Conservation (phyloP, 2,888 invertebrate genomes). For the Leucania comma region DNA sequence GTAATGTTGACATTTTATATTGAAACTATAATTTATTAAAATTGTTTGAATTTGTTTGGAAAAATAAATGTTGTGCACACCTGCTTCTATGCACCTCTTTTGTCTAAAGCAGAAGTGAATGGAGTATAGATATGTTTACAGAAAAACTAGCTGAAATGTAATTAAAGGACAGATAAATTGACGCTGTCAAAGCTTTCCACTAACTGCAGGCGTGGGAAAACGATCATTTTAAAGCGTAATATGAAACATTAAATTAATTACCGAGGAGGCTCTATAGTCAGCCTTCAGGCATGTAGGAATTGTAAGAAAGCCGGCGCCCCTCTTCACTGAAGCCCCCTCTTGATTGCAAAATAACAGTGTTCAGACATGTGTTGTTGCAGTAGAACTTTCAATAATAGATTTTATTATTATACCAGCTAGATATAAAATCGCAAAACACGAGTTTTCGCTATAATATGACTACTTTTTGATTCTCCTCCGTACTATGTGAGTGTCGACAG, state of each 20-base stretch:
- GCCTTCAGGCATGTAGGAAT: conserved; percentile 1
- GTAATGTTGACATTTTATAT: too few species aligned
- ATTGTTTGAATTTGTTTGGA: too few species aligned
- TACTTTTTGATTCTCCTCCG: neutral
- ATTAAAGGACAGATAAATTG: neutral
- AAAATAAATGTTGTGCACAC: too few species aligned
- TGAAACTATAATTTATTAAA: too few species aligned
- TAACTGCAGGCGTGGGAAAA: neutral
- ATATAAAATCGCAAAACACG: conserved; percentile 10
- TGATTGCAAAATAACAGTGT: conserved; percentile 11
- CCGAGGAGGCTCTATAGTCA: neutral
- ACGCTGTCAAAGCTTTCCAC: neutral
- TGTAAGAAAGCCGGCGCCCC: neutral
- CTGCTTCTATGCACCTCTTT: too few species aligned
- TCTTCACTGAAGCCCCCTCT: neutral
- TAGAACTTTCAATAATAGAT: neutral
- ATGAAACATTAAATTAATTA: conserved; percentile 14
- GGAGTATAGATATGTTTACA: neutral
- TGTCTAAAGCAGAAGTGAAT: too few species aligned
- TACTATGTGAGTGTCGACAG: neutral
- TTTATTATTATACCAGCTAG: neutral
- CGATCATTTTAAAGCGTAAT: too few species aligned
- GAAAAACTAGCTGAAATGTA: neutral
- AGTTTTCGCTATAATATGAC: neutral
- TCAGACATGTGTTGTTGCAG: neutral